A percentile compares a stretch with the other conserved stretches of the same genome.
phyloP scores from a whole-genome alignment of 2,888 invertebrate genomes.

The Notodonta dromedarius region DNA sequence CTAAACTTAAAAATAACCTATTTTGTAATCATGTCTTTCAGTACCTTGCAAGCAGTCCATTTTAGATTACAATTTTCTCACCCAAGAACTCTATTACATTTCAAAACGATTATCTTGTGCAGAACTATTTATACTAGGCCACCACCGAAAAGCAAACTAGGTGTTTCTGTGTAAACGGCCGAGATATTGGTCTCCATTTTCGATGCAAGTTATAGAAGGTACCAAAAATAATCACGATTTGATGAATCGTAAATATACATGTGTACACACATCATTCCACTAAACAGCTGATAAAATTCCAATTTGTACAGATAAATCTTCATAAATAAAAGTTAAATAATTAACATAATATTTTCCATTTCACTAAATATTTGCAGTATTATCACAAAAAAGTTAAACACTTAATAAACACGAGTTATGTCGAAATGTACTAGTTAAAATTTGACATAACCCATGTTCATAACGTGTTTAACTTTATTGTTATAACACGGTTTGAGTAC shows the following conservation, averaged over 20 bases:
- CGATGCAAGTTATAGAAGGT: slow-evolving; percentile 51
- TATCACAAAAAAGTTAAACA: no score
- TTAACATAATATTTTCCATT: slow-evolving; percentile 37
- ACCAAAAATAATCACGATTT: slow-evolving; percentile 42
- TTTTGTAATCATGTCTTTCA: slow-evolving; percentile 75
- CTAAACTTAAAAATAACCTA: slow-evolving; percentile 82
- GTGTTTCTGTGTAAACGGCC: slow-evolving; percentile 34
- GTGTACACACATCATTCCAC: slow-evolving; percentile 39
- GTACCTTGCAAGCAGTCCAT: slow-evolving; percentile 77
- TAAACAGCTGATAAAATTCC: slow-evolving; percentile 39
- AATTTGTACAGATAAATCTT: slow-evolving; percentile 39
- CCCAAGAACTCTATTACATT: slow-evolving; percentile 33
- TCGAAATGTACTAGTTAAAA: no score
- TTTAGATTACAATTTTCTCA: slow-evolving; percentile 50
- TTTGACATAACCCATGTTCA: no score
- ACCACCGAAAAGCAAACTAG: slow-evolving; percentile 52
- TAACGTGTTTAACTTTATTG: no score
- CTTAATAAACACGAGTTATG: no score
- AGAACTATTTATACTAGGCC: slow-evolving; percentile 59
- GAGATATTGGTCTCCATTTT: slow-evolving; percentile 36
- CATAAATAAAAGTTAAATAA: slow-evolving; percentile 37
- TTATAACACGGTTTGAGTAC: slow-evolving; percentile 19
- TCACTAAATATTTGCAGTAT: slow-evolving; percentile 22
- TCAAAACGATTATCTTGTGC: slow-evolving; percentile 57
- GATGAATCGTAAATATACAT: slow-evolving; percentile 39